Evolutionary conservation across 2,888 invertebrate species (phyloP).

Genomic region (Eupithecia subumbrata): DNA sequence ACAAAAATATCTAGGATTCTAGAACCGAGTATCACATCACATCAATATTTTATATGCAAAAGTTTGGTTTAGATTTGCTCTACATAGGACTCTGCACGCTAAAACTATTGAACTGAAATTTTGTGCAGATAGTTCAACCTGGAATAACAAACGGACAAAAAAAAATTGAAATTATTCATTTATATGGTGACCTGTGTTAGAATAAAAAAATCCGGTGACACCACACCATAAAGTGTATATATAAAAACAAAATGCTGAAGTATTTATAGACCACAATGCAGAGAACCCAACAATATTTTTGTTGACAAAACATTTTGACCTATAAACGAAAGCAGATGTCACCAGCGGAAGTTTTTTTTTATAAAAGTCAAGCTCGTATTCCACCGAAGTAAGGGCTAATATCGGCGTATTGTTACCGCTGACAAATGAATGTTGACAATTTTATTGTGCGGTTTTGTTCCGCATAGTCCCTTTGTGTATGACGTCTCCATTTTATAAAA

Average conservation of each 20-base stretch:
- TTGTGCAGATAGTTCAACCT: neutral
- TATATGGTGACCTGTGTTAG: neutral
- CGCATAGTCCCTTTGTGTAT: constrained; percentile 57
- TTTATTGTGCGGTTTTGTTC: constrained; percentile 69
- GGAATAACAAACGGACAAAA: neutral
- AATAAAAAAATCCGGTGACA: neutral
- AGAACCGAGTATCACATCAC: neutral
- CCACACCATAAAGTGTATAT: constrained; percentile 36
- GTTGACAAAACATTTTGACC: constrained; percentile 77
- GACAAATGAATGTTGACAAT: constrained; percentile 81
- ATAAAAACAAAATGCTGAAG: constrained; percentile 40
- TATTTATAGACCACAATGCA: constrained; percentile 51
- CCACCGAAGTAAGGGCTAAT: constrained; percentile 53
- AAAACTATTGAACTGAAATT: neutral
- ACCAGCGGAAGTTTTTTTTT: constrained; percentile 60
- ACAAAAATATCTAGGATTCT: too few species aligned
- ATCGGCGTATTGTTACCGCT: constrained; percentile 55
- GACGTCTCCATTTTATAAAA: constrained; percentile 68
- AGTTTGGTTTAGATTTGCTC: neutral
- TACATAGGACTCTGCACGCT: neutral
- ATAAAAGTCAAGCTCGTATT: constrained; percentile 56
- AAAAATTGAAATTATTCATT: too few species aligned
- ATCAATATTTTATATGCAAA: neutral
- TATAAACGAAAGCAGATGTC: constrained; percentile 74
- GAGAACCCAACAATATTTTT: constrained; percentile 55